A percentile compares a stretch with the other conserved stretches of the same genome.
These are phyloP conservation scores for Heliothis peltigera DNA, from an alignment of 2,888 invertebrate species.

Conservation along the genomic window DNA sequence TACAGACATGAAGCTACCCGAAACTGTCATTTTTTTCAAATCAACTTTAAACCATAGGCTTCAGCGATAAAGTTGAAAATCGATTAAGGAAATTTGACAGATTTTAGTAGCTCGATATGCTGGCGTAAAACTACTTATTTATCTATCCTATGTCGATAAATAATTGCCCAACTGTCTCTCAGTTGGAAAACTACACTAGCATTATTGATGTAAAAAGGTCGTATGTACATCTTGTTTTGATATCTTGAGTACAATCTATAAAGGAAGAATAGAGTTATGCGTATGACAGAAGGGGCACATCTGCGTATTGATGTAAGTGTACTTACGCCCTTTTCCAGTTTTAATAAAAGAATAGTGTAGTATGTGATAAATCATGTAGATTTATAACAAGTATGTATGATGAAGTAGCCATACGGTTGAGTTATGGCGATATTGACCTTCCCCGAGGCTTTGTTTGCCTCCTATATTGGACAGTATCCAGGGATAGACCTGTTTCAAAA, in stretches of 20 bases:
- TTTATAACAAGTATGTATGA: constrained; percentile 51
- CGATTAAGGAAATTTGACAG: too few species aligned
- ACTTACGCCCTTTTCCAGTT: neutral
- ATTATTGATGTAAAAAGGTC: neutral
- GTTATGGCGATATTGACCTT: constrained; percentile 61
- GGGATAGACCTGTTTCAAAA: constrained; percentile 39
- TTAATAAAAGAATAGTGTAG: neutral
- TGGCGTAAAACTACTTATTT: constrained; percentile 43
- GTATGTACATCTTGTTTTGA: neutral
- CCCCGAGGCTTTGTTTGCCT: constrained; percentile 46
- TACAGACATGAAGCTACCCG: too few species aligned
- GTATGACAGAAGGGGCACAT: neutral
- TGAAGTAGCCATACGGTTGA: constrained; percentile 48
- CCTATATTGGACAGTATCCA: constrained; percentile 33
- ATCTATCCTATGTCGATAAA: constrained; percentile 38
- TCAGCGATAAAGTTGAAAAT: too few species aligned
- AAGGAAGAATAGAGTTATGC: neutral
- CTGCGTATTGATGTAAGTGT: neutral
- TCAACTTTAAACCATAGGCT: too few species aligned
- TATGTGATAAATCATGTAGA: constrained; percentile 47
- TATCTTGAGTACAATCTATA: neutral
- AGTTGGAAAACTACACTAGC: constrained; percentile 35
- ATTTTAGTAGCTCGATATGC: too few species aligned
- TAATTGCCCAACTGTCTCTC: constrained; percentile 25
- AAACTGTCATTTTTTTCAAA: too few species aligned